Evolutionary conservation across 2,888 invertebrate genomes (phyloP), one percentile per base, ranked within the genome.

Genomic region (Drosophila rubida): DNA sequence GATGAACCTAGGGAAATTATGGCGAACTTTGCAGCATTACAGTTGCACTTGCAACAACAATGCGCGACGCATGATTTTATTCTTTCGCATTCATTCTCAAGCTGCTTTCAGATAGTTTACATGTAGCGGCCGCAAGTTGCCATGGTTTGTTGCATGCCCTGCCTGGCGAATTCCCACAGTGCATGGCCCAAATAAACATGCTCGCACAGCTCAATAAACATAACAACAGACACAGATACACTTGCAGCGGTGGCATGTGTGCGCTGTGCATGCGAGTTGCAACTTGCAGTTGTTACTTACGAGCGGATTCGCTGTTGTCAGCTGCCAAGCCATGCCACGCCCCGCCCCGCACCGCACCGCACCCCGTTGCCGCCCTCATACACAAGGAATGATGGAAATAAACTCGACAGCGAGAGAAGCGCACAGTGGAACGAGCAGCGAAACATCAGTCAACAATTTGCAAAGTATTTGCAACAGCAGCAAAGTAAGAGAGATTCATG

Each of bases 181-280:
- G 61, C 63, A 63, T 71, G 68, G 71, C 75, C 75, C 75, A 75
- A 75, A 75, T 75, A 75, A 70, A 70, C 66, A 70, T 44, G 42
- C 50, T 59, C 74, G 65, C 25, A 59, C 53, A 74, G 62, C 75
- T 75, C 75, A 75, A 75, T 75, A 75, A 75, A 75, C 75, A 75
- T 57, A 71, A 71, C 74, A 74, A 65, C 59, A 42, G 42, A 25
- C 23, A 50, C 35, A 49, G 41, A 54, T n/a, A 39, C 59, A 51
- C 11, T 35, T 32, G 8, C 48, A 50, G 32, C 50, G 46, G 13
- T 37, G 22, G 13, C 48, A 50, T 30, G 14, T 16, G 30, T 5
- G 51, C 6, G 23, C 37, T 16, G 22, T 16, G 13, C 30, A 32
- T 55, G 50, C 35, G 27, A 22, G n/a, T 46, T 7, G 22, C 37